Base-by-base conservation (phyloP, 2,113 vertebrate genomes). In the Ammodytes dubius region DNA sequence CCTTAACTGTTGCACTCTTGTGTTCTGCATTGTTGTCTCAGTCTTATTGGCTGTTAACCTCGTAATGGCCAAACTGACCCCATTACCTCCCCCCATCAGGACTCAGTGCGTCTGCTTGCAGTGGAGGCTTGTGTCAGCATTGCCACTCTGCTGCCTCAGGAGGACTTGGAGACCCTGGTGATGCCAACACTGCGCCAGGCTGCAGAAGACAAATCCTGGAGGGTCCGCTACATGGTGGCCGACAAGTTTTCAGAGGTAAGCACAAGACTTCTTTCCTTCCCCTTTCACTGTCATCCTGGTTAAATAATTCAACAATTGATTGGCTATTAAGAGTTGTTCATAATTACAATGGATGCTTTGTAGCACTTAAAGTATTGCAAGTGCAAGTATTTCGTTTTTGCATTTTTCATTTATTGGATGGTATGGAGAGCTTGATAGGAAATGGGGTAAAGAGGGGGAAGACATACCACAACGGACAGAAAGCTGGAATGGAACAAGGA, bases 211-310 rank as follows among this genome's bases (percentile, higher is more conserved):
- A 98, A 98, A 85, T 98, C 97, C 65, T 98, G 97, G 97, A 94
- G 97, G 88, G 97, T 98, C 75, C 96, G 97, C 73, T 98, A 98
- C 84, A 98, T 98, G 97, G 97, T 97, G 39, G 97, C 97, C 27
- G 97, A 98, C 93, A 98, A 96, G 85, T 98, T 98, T 91, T 97
- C 96, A 50, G 97, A 97, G 94, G 97, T 97, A 90, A 84, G 70
- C 42, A 37, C n/a, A 9, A 3, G 1, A 13, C 1, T 0, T 3
- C 0, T 50, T 58, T 77, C 0, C 7, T 12, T 52, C 7, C 43
- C 35, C 1, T 9, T 4, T n/a, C 57, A 27, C 7, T 15, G 14
- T 2, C 0, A 7, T 15, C 7, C 1, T 49, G 8, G 10, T 60
- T 15, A 39, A 67, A 57, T 53, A 59, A 7, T 4, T 49, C 27